phyloP scores from a whole-genome alignment of 2,797 vertebrate genomes.

The Sparidentex hasta region DNA sequence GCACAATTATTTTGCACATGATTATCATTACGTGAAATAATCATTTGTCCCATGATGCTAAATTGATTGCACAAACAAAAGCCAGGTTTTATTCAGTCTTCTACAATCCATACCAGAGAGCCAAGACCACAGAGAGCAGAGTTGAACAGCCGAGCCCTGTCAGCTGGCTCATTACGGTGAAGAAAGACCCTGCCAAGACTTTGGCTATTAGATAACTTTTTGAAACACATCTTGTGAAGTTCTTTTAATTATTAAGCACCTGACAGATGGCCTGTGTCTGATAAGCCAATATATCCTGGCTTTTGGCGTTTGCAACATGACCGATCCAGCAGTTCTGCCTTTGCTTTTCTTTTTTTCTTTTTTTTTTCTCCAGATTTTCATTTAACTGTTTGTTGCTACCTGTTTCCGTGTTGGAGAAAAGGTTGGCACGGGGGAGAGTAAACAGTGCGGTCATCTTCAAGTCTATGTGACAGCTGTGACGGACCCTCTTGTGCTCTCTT shows the following conservation, averaged over 20 bases:
- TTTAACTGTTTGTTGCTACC: background rate
- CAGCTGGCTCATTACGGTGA: slow-evolving; percentile 64
- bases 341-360: background rate
- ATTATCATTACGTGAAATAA: no score
- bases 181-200: slow-evolving; percentile 51
- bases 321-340: slow-evolving; percentile 22
- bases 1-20: no score
- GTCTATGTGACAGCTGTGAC: slow-evolving; percentile 50
- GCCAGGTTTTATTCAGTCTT: slow-evolving; percentile 17
- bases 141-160: slow-evolving; percentile 37
- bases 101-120: slow-evolving; percentile 12
- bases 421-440: slow-evolving; percentile 3
- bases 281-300: slow-evolving; percentile 66
- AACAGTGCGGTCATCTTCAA: slow-evolving; percentile 39
- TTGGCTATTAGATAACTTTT: slow-evolving; percentile 61
- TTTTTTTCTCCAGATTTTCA: background rate
- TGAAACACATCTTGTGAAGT: slow-evolving; percentile 55
- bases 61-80: slow-evolving; percentile 27
- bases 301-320: slow-evolving; percentile 35
- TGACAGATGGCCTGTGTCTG: slow-evolving; percentile 64
- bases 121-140: slow-evolving; percentile 16
- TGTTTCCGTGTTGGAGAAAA: slow-evolving; percentile 13
- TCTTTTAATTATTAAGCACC: slow-evolving; percentile 68
- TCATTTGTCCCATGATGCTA: no score
- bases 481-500: slow-evolving; percentile 41